Evolutionary conservation across 1,140 invertebrate species (phyloP).

Genomic region (Chrysomallon squamiferum): DNA sequence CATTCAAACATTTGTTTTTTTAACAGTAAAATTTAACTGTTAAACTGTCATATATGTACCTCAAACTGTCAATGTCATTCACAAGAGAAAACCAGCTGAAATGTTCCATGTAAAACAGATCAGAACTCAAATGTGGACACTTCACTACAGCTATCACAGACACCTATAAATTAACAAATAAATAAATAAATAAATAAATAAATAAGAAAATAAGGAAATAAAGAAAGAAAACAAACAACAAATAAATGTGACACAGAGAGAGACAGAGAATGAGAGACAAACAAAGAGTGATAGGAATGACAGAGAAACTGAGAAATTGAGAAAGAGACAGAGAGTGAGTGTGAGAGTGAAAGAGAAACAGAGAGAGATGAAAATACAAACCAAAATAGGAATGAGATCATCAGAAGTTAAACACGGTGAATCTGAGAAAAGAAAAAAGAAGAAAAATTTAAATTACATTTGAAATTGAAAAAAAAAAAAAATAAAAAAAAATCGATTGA

Average conservation of each 20-base stretch:
- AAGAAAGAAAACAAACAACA: no score
- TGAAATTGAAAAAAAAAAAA: not conserved
- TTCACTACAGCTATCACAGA: slow-evolving; percentile 44
- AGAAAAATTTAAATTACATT: not conserved
- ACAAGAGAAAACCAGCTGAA: slow-evolving; percentile 44
- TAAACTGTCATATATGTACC: no score
- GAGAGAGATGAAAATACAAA: slow-evolving; percentile 29
- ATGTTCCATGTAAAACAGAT: slow-evolving; percentile 52
- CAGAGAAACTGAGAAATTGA: not conserved
- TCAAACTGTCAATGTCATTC: slow-evolving; percentile 47
- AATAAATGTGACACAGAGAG: not conserved
- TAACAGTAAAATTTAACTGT: no score
- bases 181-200: not conserved
- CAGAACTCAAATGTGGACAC: slow-evolving; percentile 43
- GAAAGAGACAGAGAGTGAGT: not conserved
- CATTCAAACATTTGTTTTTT: no score
- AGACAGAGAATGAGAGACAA: slow-evolving; percentile 42
- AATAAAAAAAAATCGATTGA: no score
- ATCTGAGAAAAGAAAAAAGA: slow-evolving; percentile 29
- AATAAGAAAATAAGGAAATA: not conserved
- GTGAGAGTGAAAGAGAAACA: slow-evolving; percentile 2
- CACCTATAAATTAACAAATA: slow-evolving; percentile 34
- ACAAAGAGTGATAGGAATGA: slow-evolving; percentile 42
- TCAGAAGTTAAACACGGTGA: slow-evolving; percentile 47
- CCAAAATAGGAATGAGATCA: slow-evolving; percentile 56